Evolutionary conservation across 1,140 invertebrate genomes (phyloP), one percentile per base, ranked within the genome.

Genomic region (Drosophila bifasciata): DNA sequence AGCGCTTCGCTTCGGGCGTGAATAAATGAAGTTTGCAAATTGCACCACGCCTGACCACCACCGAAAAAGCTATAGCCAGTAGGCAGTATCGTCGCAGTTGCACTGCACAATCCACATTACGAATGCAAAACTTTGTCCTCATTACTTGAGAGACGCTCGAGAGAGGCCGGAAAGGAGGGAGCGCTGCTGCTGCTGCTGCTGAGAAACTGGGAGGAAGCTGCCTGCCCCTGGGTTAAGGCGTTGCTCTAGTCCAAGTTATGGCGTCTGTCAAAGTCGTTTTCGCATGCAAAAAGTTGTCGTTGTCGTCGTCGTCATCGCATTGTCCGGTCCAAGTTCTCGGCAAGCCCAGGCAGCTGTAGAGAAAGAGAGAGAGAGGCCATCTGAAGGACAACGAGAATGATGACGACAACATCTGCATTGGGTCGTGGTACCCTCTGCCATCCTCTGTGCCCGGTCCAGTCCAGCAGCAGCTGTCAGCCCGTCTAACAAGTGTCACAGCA

Each of bases 11-110:
- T 83, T 46, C 70, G 79, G 83, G 83, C 83, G 83, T 88, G 84
- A 88, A 88, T 88, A 88, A 88, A 88, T 88, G 83, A 88, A 88
- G 83, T 88, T 88, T 88, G 83, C 83, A 86, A 88, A 86, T 86
- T 86, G 83, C 83, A 88, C 78, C 83, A 88, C 75, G 83, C 83
- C 83, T 86, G 83, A 88, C 83, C 83, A 88, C 83, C 83, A 77
- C 51, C 83, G 55, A 64, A 74, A 67, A 36, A 36, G 32, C 32
- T 4, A 13, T 36, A 36, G 32, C 32, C 32, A 36, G 32, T 11
- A 13, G 32, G 78, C 77, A 67, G 45, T 28, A 28, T 50, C 53
- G 43, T 58, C 43, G 51, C 57, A 62, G 57, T 69, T 59, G 64
- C 56, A 79, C 49, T 76, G 61, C 55, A 44, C 55, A 44, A 46